Conservation (phyloP, 2,113 vertebrate species). For the Acrocephalus kingi region DNA sequence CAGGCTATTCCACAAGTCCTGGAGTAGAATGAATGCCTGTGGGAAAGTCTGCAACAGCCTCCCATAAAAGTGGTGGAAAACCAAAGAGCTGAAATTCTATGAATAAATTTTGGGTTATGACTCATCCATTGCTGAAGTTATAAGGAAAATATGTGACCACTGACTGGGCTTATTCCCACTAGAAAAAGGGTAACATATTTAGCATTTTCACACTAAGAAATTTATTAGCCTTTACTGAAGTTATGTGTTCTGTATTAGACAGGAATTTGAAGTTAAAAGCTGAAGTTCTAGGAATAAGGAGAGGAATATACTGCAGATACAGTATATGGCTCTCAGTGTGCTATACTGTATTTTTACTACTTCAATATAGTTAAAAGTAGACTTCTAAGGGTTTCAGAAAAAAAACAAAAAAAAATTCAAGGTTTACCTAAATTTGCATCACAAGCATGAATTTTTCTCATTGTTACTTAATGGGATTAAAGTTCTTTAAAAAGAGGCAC, state of each 20-base stretch:
- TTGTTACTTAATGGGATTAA: not conserved
- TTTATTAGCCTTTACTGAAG: not conserved
- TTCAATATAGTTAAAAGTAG: not conserved
- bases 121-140: constrained; percentile 32
- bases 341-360: not conserved
- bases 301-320: not conserved
- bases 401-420: not conserved
- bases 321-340: not conserved
- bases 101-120: constrained; percentile 31
- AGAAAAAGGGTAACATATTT: not conserved
- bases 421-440: not conserved
- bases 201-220: not conserved
- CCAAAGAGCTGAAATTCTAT: constrained; percentile 33
- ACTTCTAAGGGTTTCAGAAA: not conserved
- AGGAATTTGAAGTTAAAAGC: not conserved
- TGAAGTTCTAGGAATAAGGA: not conserved
- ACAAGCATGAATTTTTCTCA: not conserved
- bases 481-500: not conserved
- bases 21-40: not conserved
- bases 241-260: not conserved
- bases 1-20: not conserved
- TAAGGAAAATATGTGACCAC: constrained; percentile 29
- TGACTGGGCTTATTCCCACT: not conserved
- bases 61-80: constrained; percentile 28
- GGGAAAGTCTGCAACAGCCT: not conserved